phyloP scores from a whole-genome alignment of 2,797 vertebrate genomes.

The Pseudochaenichthys georgianus region DNA sequence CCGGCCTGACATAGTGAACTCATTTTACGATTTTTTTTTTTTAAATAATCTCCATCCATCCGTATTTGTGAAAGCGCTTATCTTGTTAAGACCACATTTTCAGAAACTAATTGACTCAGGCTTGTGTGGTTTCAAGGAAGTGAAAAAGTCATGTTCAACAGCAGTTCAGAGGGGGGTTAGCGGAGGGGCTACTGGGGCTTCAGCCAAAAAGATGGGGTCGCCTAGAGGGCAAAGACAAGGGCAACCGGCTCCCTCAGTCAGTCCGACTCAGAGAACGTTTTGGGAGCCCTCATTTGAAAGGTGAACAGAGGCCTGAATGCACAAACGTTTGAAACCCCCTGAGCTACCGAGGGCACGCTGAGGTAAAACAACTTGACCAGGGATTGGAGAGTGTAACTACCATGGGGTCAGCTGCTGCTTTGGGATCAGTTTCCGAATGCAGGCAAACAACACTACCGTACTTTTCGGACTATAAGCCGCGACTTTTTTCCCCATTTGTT shows the following conservation, averaged over 20 bases:
- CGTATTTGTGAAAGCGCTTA: slow-evolving; percentile 54
- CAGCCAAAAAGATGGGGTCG: slow-evolving; percentile 64
- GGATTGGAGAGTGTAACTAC: slow-evolving; percentile 62
- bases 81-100: slow-evolving; percentile 59
- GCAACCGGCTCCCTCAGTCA: slow-evolving; percentile 50
- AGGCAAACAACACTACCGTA: background rate
- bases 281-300: slow-evolving; percentile 61
- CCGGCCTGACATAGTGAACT: slow-evolving; percentile 6
- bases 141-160: slow-evolving; percentile 59
- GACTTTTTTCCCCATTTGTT: no score
- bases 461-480: no score
- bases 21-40: background rate
- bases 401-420: slow-evolving; percentile 34
- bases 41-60: slow-evolving; percentile 21
- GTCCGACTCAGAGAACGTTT: slow-evolving; percentile 49
- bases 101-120: slow-evolving; percentile 47
- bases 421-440: slow-evolving; percentile 46
- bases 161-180: slow-evolving; percentile 1
- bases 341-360: slow-evolving; percentile 44
- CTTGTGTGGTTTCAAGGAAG: slow-evolving; percentile 38
- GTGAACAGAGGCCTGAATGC: slow-evolving; percentile 51
- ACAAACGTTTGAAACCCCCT: slow-evolving; percentile 44
- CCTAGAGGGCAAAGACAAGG: slow-evolving; percentile 55
- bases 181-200: slow-evolving; percentile 29
- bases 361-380: slow-evolving; percentile 58